Base-by-base conservation (phyloP, 1,140 invertebrate species). In the Bombus terrestris region DNA sequence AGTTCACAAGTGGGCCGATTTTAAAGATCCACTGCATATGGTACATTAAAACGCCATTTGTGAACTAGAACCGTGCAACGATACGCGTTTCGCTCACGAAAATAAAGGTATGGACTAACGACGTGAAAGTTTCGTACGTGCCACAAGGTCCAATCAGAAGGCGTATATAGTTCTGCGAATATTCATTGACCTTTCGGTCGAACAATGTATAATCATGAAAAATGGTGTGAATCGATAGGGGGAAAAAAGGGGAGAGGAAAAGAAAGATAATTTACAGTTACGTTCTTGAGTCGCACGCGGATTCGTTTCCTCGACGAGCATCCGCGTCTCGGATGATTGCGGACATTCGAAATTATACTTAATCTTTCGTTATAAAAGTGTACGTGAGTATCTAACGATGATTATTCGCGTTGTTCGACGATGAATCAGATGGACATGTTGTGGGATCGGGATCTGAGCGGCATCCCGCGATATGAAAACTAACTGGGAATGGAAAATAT, bases 111-210 rank as follows among this genome's bases (percentile, higher is more conserved):
- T 59, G 59, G 71, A 86, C 72, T 83, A 85, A 86, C 86, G 88
- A 88, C 77, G 84, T 90, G 89, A 91, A 91, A 91, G 89, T 91
- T 78, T 57, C 69, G 41, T 53, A 57, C n/a, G 72, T 39, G 69
- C 25, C 57, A 32, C 25, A 5, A 18, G 32, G 43, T 22, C 39
- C 71, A 64, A 76, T 78, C 25, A 41, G 53, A 73, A 76, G 62
- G 68, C 39, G 68, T 78, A 53, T 28, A 43, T 83, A 86, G 84
- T 84, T 89, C 81, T 77, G 76, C 43, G 85, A 87, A 78, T 82
- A 72, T 86, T 37, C 74, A 43, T 57, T 66, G 79, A 86, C 79
- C 87, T 72, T 89, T 83, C 80, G 86, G 81, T 89, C 80, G 84
- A 88, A 89, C 87, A 83, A 86, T 86, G 75, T n/a, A 64, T 69